Percentiles rank a stretch among this genome's conserved stretches.
phyloP scores from a whole-genome alignment of 2,113 vertebrate genomes.

The Oophaga pumilio region DNA sequence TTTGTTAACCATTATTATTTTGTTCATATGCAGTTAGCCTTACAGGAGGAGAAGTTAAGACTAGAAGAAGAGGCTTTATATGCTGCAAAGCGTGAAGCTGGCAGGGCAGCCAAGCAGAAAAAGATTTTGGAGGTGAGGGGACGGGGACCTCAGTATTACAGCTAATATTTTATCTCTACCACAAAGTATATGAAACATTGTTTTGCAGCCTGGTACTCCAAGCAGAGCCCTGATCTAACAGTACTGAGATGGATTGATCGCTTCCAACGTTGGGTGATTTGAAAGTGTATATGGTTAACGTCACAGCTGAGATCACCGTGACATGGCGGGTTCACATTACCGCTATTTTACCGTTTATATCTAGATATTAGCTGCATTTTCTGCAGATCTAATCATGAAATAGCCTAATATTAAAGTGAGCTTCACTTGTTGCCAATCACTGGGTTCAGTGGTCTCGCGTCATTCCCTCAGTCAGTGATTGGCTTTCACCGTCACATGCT shows the following conservation, averaged over 20 bases:
- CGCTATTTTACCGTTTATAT: too few species aligned
- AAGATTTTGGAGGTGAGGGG: conserved; percentile 97
- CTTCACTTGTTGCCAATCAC: too few species aligned
- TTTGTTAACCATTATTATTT: conserved; percentile 85
- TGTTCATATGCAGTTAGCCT: conserved; percentile 96
- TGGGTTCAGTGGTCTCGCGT: too few species aligned
- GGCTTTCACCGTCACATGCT: too few species aligned
- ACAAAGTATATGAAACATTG: not conserved
- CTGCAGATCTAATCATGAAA: too few species aligned
- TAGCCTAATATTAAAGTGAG: too few species aligned
- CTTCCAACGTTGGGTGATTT: not conserved
- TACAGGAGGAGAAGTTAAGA: conserved; percentile 98
- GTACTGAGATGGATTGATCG: not conserved
- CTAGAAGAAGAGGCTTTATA: conserved; percentile 98
- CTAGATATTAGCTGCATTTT: too few species aligned
- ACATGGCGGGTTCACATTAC: not conserved
- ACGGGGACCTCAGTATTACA: conserved; percentile 67
- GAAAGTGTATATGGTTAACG: not conserved
- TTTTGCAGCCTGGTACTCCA: not conserved
- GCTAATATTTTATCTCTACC: not conserved
- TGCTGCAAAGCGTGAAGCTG: conserved; percentile 91
- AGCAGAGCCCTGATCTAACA: not conserved
- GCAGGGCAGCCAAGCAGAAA: conserved; percentile 92
- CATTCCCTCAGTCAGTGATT: too few species aligned
- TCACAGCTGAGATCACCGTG: not conserved